Conservation (phyloP, 2,888 invertebrate species). For the Aphodius sticticus region DNA sequence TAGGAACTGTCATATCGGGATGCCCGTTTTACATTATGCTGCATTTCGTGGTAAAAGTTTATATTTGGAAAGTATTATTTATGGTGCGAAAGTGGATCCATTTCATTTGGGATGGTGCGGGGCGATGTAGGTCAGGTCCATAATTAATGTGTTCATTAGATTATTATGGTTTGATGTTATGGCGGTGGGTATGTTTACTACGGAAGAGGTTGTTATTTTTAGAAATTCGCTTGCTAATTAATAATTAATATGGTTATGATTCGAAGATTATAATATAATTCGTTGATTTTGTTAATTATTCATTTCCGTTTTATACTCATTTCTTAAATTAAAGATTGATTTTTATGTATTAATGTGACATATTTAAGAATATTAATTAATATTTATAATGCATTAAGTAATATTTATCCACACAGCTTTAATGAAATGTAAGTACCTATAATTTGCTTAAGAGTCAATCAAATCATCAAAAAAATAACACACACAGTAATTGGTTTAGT, state of each 20-base stretch:
- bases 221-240: not conserved
- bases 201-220: not conserved
- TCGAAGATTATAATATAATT: not conserved
- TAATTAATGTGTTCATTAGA: not conserved
- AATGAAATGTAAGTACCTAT: not conserved
- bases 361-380: too few relatives aligned
- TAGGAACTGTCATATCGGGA: too few relatives aligned
- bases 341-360: too few relatives aligned
- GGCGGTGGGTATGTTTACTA: not conserved
- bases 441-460: too few relatives aligned
- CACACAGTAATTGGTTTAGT: not conserved
- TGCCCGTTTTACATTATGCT: not conserved
- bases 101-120: not conserved
- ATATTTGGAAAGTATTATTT: not conserved
- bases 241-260: not conserved
- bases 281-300: not conserved
- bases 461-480: not conserved
- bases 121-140: not conserved
- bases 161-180: not conserved
- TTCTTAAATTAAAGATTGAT: too few relatives aligned
- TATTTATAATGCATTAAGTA: too few relatives aligned
- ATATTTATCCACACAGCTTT: too few relatives aligned
- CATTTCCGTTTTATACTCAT: not conserved
- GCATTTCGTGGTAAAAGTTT: not conserved
- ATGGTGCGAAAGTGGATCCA: not conserved